Base-by-base conservation (phyloP, 2,797 vertebrate genomes). In the Sus cebifrons region DNA sequence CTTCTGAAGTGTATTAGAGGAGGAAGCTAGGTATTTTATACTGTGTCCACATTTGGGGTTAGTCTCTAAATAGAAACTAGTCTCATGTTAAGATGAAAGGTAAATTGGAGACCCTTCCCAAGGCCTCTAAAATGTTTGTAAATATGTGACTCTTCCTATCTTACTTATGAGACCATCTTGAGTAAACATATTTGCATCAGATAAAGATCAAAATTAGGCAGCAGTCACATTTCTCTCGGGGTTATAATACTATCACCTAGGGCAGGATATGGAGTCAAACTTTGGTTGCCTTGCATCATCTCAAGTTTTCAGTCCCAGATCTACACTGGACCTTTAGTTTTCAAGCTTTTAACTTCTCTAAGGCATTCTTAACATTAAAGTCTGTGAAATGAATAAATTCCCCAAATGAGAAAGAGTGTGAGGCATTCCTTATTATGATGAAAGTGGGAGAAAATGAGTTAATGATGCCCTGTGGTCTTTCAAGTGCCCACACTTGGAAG, bases 371-470 rank as follows among this genome's bases (percentile, higher is more conserved):
- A 44, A 91, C 86, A 65, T 71, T 83, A 89, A 84, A 77, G 0
- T 40, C 32, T 16, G 27, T 25, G 71, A 94, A 95, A 40, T 49
- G 25, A 58, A 23, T 15, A 36, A 75, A 58, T 18, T 94, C 93
- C 81, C 97, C 15, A 25, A 5, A 5, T 70, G 93, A 56, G 29
- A 73, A 29, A 71, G 20, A 9, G 82, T 97, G 92, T 95, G 93
- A 96, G 68, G 74, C n/a, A 64, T 10, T 74, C 54, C 83, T 95
- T 77, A 83, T 97, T 96, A 98, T 75, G 78, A 86, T 49, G 40
- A 13, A 64, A 52, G 62, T n/a, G 29, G 18, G 32, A 64, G 49
- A 94, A 95, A 44, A 49, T n/a, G 94, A 32, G 7, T 73, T 97
- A 97, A 97, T 81, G 79, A 87, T 29, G 58, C 83, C 52, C 83